Evolutionary conservation across 1,140 invertebrate species (phyloP), one percentile per base, ranked within the genome.

Genomic region (Drosophila neocordata): DNA sequence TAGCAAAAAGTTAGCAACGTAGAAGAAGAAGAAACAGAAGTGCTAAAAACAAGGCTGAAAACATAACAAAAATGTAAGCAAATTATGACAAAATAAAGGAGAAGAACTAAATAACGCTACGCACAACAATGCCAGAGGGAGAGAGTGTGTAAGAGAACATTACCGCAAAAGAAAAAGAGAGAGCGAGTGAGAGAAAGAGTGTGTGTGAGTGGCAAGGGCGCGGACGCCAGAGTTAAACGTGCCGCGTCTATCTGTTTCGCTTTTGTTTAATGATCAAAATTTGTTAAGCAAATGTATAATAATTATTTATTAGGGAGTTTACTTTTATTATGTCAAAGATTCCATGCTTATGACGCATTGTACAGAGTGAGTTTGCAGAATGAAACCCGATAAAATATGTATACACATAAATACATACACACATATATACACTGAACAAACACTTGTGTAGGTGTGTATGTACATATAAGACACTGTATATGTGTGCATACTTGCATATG

Each of bases 1-100:
- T 44, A 58, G 41, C 2, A 44, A 44, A 15, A 18, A 44, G 41
- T 44, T 44, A 7, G 18, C 34, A 31, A 53, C 48, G 24, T 41
- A 55, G 52, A 69, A 64, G 61, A 55, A 79, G 63, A 61, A 71
- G 18, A n/a, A n/a, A n/a, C 61, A 82, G 7, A 60, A 73, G 61
- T 65, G 65, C 63, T 60, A 73, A 65, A 53, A 56, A 15, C 35
- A 57, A 60, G 58, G 37, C 51, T 8, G 12, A 13, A 44, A 48
- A 38, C 20, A 48, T 4, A 48, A 44, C 41, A 48, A 79, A 73
- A 87, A 85, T 53, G 69, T 81, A 81, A 77, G 74, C 63, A 85
- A 71, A 62, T 13, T 48, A 69, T 51, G 18, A 31, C 27, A 31
- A 67, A 61, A 63, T 58, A 24, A 44, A 48, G 7, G 15, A 44